Evolutionary conservation across 2,888 invertebrate species (phyloP), one percentile per base, ranked within the genome.

Genomic region (Dasypolia templi): DNA sequence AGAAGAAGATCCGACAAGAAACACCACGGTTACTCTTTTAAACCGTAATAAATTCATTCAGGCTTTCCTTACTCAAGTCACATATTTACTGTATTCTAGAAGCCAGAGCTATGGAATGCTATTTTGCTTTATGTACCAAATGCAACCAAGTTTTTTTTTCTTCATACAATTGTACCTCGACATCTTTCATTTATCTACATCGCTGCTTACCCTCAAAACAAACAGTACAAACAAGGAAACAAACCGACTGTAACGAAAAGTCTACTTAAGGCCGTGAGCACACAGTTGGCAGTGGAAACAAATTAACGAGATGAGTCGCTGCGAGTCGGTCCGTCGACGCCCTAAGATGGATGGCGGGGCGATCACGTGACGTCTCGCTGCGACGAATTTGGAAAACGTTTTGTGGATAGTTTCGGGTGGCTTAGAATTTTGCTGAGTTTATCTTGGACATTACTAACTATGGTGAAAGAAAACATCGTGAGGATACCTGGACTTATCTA

Each of bases 231-330:
- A 79, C 51, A 79, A 83, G 81, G 32, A 80, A 72, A 80, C 77
- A 82, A 87, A 81, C 70, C 39, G 72, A 75, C 64, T 65, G 67
- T 69, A 75, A 79, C 75, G 84, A 81, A 81, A 88, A 77, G 68
- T 75, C 68, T 82, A 85, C 83, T 83, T 87, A 87, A 87, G 86
- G 86, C 82, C 42, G 76, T 73, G 80, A 62, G 65, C 80, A 85
- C 80, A 86, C 81, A 72, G 73, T 61, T n/a, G 72, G 39, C 56
- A 80, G 80, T 85, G 55, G 65, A 69, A 88, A 88, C 92, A 92
- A 95, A 94, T 95, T 94, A 94, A 88, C 90, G 90, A 83, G 94
- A 95, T 93, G 95, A 94, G 92, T 89, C 87, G 86, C 87, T 83
- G 84, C 88, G 88, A 89, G 90, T 89, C 89, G 88, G 89, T 92